Evolutionary conservation across 2,113 vertebrate genomes (phyloP).

Genomic region (Otolemur garnettii): DNA sequence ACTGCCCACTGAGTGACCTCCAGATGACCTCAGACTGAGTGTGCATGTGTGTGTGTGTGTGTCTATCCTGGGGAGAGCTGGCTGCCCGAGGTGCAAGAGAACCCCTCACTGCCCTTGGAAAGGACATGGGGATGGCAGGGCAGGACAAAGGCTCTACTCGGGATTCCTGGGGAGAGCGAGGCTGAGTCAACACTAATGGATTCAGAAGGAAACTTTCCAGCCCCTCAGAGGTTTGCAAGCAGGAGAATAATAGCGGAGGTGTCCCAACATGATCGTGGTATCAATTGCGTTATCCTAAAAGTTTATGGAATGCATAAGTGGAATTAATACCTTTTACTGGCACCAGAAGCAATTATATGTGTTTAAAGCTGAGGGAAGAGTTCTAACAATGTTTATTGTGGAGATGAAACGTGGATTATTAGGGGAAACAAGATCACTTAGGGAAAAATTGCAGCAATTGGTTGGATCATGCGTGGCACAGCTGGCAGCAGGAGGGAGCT

Average conservation of each 20-base stretch:
- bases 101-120: rapidly evolving
- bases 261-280: conserved; percentile 87
- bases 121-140: background rate
- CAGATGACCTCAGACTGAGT: background rate
- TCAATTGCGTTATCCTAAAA: conserved; percentile 84
- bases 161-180: conserved; percentile 81
- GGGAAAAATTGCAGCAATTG: background rate
- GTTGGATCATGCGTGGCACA: rapidly evolving
- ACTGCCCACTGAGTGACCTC: background rate
- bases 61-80: background rate
- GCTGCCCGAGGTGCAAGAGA: rapidly evolving
- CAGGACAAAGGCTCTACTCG: background rate
- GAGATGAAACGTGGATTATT: background rate
- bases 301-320: conserved; percentile 86
- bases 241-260: conserved; percentile 68
- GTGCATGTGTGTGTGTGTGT: too few relatives aligned
- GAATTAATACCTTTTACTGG: conserved; percentile 84
- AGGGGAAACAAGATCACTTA: background rate
- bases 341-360: conserved; percentile 68
- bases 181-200: conserved; percentile 84
- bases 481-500: rapidly evolving
- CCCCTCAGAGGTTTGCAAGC: conserved; percentile 62
- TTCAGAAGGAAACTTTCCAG: conserved; percentile 71
- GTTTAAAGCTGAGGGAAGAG: conserved; percentile 48
- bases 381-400: conserved; percentile 34